Base-by-base conservation (phyloP, 1,140 invertebrate genomes). In the Caenorhabditis briggsae region DNA sequence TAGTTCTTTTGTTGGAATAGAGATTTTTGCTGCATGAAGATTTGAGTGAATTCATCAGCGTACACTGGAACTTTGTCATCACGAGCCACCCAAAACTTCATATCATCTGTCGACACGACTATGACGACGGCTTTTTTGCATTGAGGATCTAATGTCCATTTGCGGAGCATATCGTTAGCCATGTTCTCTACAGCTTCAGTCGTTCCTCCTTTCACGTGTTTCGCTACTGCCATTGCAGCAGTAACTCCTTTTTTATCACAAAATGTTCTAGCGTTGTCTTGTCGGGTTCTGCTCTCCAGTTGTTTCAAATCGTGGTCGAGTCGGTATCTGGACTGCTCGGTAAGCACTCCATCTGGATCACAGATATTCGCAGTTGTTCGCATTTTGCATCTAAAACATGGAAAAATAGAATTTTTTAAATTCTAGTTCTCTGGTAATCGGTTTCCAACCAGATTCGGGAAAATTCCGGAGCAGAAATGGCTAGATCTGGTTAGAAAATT, bases 181-280 rank as follows among this genome's bases (percentile, higher is more conserved):
- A 91, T 92, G 20, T 46, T 78, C 78, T 89, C 87, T 0, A 91
- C 90, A 14, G 85, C 90, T 82, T 90, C 74, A 25, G 89, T 88
- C 6, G 82, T 85, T 82, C 91, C 91, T 46, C 90, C 90, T 58
- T 88, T 82, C 41, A 92, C 91, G 25, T 89, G 74, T 55, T 87
- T 90, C 5, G 91, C 91, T 18, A 91, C 50, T 20, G 90, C 90
- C 65, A 91, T 90, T 2, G 90, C 90, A 16, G 88, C 90, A 53
- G 87, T 89, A 16, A 91, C 88, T 65, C 91, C 91, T 82, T 91
- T 91, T 84, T 92, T 92, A 50, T 90, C 88, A 59, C 91, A 91
- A 50, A 91, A 91, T 11, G 89, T 88, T 14, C 84, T 46, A 1
- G 88, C 90, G 55, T 90, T 85, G 33, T 89, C 89, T 86, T 90